Percentiles rank a stretch among this genome's conserved stretches.
Conservation (phyloP, 2,888 invertebrate species). For the Agelastica alni region DNA sequence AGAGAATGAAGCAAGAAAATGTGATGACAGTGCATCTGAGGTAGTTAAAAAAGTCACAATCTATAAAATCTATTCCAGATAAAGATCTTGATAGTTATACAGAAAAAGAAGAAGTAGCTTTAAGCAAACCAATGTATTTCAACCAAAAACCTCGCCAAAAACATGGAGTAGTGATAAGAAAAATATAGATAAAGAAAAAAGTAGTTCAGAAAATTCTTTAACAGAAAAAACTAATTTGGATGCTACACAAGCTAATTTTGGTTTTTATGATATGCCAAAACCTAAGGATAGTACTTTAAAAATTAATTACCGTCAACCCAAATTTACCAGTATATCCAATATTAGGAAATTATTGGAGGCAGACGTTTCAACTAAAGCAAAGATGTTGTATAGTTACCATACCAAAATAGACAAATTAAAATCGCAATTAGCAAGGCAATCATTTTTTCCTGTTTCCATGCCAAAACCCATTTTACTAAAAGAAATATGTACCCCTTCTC, state of each 20-base stretch:
- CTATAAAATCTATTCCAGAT: too few relatives aligned
- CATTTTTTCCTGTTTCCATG: conserved; percentile 24
- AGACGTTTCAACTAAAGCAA: conserved; percentile 10
- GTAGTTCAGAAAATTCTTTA: too few relatives aligned
- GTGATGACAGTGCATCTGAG: too few relatives aligned
- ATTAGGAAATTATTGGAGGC: conserved; percentile 28
- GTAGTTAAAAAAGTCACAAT: too few relatives aligned
- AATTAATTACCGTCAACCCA: conserved; percentile 24
- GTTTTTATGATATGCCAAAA: conserved; percentile 36
- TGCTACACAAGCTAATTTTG: too few relatives aligned
- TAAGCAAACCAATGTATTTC: conserved; percentile 18
- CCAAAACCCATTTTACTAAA: conserved; percentile 10
- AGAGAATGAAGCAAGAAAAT: conserved; percentile 28
- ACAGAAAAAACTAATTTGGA: too few relatives aligned
- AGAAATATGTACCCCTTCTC: too few relatives aligned
- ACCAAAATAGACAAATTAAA: conserved; percentile 22
- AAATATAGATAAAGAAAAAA: conserved; percentile 1
- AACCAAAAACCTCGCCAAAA: too few relatives aligned
- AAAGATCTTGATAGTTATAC: too few relatives aligned
- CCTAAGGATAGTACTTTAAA: conserved; percentile 25
- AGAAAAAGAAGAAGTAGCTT: too few relatives aligned
- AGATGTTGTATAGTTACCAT: conserved; percentile 28
- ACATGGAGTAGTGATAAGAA: neutral
- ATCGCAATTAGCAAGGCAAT: conserved; percentile 17
- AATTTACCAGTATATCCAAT: conserved; percentile 32